phyloP scores from a whole-genome alignment of 2,113 vertebrate species.

The Neotragus moschatus region DNA sequence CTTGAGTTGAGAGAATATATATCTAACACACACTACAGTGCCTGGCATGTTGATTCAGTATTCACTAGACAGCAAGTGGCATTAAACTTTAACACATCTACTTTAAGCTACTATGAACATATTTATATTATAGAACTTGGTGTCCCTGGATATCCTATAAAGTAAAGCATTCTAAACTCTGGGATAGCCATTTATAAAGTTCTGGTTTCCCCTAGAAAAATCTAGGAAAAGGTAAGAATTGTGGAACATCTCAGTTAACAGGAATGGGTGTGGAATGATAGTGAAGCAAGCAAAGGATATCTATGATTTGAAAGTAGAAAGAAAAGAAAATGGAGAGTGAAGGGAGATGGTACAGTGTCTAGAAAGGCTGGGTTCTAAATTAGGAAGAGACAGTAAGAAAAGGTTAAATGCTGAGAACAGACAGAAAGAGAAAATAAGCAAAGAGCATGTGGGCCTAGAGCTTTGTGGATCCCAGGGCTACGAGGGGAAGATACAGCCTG shows the following conservation, averaged over 20 bases:
- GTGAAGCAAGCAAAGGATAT: neutral
- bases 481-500: neutral
- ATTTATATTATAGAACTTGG: neutral
- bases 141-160: neutral
- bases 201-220: neutral
- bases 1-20: neutral
- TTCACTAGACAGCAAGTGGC: neutral
- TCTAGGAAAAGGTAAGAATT: neutral
- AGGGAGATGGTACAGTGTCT: fast-evolving
- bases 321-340: neutral
- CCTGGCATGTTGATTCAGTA: neutral
- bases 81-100: neutral
- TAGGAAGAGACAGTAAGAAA: neutral
- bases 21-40: neutral
- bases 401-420: neutral
- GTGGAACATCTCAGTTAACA: neutral
- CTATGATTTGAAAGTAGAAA: neutral
- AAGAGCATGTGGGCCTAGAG: neutral
- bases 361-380: neutral
- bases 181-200: neutral
- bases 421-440: neutral
- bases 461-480: neutral
- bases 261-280: neutral
- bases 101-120: neutral
- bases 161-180: neutral